Conservation (phyloP, 2,888 invertebrate species). For the Parnassius mnemosyne region DNA sequence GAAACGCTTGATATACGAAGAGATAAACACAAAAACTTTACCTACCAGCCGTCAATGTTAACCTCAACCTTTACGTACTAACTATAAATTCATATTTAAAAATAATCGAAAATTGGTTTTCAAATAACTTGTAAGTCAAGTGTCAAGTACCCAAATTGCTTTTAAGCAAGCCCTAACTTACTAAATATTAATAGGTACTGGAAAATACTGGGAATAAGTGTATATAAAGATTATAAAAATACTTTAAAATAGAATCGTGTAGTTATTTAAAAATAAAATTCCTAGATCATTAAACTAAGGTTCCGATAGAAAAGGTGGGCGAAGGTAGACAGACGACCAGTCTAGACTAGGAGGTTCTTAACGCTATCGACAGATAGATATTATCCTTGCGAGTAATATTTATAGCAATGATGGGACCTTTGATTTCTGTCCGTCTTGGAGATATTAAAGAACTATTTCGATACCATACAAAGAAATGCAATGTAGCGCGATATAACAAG, state of each 20-base stretch:
- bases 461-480: not conserved
- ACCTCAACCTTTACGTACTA: not conserved
- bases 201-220: too few species aligned
- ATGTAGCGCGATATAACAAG: not conserved
- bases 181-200: too few species aligned
- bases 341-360: constrained; percentile 31
- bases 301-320: constrained; percentile 21
- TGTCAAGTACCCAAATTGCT: too few species aligned
- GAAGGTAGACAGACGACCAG: constrained; percentile 27
- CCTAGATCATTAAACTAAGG: constrained; percentile 20
- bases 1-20: constrained; percentile 10
- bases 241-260: constrained; percentile 6
- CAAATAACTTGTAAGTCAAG: too few species aligned
- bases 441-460: constrained; percentile 22
- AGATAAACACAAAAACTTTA: constrained; percentile 30
- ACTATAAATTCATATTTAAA: not conserved
- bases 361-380: constrained; percentile 30
- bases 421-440: constrained; percentile 27
- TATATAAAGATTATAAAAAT: constrained; percentile 1
- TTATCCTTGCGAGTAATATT: constrained; percentile 28
- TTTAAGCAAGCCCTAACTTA: too few species aligned
- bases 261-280: constrained; percentile 12
- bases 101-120: not conserved
- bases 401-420: constrained; percentile 29
- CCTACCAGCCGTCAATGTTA: constrained; percentile 28